Evolutionary conservation across 2,797 vertebrate species (phyloP), one percentile per base, ranked within the genome.

Genomic region (Margarornis squamiger): DNA sequence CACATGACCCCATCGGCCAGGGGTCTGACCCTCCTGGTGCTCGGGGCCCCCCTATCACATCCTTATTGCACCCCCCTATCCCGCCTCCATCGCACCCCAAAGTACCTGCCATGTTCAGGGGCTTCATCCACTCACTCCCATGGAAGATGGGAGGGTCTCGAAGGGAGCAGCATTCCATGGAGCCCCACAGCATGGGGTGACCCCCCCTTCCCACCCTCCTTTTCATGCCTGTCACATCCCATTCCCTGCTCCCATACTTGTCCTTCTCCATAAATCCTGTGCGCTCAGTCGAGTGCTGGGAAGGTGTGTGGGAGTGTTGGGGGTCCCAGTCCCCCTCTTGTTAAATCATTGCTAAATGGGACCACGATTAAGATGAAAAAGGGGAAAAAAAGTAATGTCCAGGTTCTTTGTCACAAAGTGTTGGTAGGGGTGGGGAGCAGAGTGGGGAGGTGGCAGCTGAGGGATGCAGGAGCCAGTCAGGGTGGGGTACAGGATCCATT

Each of bases 371-470:
- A 98, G 97, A 97, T 96, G 62, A 97, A 97, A 38, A 75, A 26
- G 10, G 30, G 14, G 7, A 15, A 93, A 92, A 97, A 96, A 97
- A 97, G 96, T 95, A 97, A 98, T 97, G 94, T 97, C 86, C 38
- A 86, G 97, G 97, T 97, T 98, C 97, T 97, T 91, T 98, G 98
- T 98, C 97, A 97, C 96, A 96, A 97, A 98, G 97, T 90, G 94
- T 98, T 97, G 97, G 95, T 29, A 88, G 97, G 97, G 17, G 95
- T 92, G 95, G 49, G 95, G 96, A 97, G 97, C 62, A 59, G 54
- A 62, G 39, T 20, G 12, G 52, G 49, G 49, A 29, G 66, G 10
- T 3, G 36, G 68, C 34, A 32, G 68, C 39, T 51, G 58, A 49
- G 43, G 48, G 9, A 5, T 34, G 87, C 49, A 27, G 55, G 36